Conservation (phyloP, 2,888 invertebrate genomes). For the Teleogryllus oceanicus region DNA sequence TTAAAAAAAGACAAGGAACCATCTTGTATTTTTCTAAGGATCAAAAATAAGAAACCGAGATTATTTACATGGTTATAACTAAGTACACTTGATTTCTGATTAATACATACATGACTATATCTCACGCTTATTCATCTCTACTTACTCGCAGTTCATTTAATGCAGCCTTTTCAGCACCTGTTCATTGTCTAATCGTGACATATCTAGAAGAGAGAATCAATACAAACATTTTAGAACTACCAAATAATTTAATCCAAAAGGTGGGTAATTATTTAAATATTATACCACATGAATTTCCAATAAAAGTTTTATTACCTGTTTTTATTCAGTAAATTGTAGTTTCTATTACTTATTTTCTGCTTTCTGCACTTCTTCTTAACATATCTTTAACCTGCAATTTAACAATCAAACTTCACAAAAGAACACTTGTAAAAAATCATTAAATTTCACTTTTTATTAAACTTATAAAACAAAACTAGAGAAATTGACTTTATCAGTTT, state of each 20-base stretch:
- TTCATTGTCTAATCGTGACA: slow-evolving; percentile 81
- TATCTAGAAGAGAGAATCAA: slow-evolving; percentile 58
- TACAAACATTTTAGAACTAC: slow-evolving; percentile 33
- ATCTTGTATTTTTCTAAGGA: no score
- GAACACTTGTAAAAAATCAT: neutral
- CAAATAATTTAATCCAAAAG: no score
- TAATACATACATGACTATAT: no score
- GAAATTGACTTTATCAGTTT: neutral
- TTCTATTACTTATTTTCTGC: slow-evolving; percentile 66
- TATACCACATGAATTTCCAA: neutral
- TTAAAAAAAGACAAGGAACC: no score
- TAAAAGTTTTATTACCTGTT: slow-evolving; percentile 57
- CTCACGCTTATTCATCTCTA: slow-evolving; percentile 29
- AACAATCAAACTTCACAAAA: slow-evolving; percentile 22
- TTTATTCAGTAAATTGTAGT: slow-evolving; percentile 82
- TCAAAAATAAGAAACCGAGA: no score
- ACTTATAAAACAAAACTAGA: neutral
- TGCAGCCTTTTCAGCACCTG: slow-evolving; percentile 63
- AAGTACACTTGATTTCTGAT: no score
- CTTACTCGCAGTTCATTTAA: slow-evolving; percentile 63
- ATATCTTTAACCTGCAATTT: slow-evolving; percentile 65
- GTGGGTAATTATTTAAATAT: no score
- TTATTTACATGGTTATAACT: no score
- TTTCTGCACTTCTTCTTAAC: slow-evolving; percentile 69
- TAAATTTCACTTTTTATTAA: neutral